Evolutionary conservation across 2,888 invertebrate genomes (phyloP), one percentile per base, ranked within the genome.

Genomic region (Eupsilia transversa): DNA sequence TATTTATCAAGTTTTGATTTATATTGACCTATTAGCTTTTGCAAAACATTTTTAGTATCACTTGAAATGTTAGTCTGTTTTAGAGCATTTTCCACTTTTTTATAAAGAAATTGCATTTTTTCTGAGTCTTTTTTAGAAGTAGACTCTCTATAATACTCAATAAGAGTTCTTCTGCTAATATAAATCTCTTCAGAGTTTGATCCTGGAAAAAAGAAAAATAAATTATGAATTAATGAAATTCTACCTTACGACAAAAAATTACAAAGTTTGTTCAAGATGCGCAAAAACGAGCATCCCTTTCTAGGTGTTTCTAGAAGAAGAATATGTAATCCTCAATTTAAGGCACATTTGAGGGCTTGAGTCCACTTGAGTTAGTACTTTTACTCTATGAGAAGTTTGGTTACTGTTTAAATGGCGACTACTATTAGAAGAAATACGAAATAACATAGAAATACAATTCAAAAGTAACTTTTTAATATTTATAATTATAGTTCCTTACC

Each of bases 221-320:
- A 61, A 27, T 41, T 1, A 10, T 20, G 17, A 35, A 65, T 52
- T 46, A 6, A 7, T 46, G 5, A 46, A 43, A 23, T 30, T 33
- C 12, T 64, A 46, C 14, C 46, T 61, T 61, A 61, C 0, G 12
- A 43, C 64, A 3, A 10, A 52, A 35, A 52, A 5, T 49, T 0
- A 20, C n/a, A 9, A 65, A 52, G 2, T 35, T 65, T 49, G 33
- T 65, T 65, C 33, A 17, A 65, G 33, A 17, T 65, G 33, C 33
- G 49, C 65, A 65, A 65, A 65, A 65, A 52, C 63, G 65, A 7
- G 65, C 65, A n/a, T 52, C n/a, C 6, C 9, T 35, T 52, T 52
- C 20, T 17, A 35, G n/a, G 33, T 65, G 35, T n/a, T 52, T n/a
- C n/a, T 65, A 49, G 3, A 52, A 65, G 35, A 17, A 17, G 49